Evolutionary conservation across 2,797 vertebrate species (phyloP).

Genomic region (Phoeniculus purpureus): DNA sequence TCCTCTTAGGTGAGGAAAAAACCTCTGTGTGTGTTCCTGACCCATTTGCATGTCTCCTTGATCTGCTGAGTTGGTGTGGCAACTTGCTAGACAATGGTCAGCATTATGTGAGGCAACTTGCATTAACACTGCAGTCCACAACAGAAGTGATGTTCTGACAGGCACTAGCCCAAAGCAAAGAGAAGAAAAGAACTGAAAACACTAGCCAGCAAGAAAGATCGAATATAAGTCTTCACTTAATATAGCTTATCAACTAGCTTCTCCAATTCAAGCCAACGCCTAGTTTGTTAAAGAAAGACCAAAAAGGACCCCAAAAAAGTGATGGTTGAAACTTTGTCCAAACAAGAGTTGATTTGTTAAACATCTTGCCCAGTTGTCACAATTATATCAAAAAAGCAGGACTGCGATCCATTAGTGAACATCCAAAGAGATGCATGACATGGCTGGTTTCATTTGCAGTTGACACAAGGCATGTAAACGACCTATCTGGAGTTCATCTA

Average conservation of each 20-base stretch:
- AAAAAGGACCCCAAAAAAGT: not conserved
- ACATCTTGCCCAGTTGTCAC: not conserved
- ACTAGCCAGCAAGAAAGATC: not conserved
- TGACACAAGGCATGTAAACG: not conserved
- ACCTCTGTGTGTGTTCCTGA: conserved; percentile 17
- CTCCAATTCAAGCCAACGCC: not conserved
- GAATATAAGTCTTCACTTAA: not conserved
- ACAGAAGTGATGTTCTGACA: conserved; percentile 3
- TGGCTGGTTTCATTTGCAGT: not conserved
- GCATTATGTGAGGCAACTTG: not conserved
- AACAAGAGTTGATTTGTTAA: conserved; percentile 15
- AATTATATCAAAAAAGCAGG: not conserved
- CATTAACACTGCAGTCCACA: not conserved
- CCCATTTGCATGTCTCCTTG: conserved; percentile 21
- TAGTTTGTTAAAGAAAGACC: not conserved
- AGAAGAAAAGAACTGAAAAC: not conserved
- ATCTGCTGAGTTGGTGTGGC: conserved; percentile 20
- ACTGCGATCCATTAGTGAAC: not conserved
- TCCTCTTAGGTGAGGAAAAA: conserved; percentile 35
- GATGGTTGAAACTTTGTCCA: not conserved
- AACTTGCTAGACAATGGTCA: conserved; percentile 24
- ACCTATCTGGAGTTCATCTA: not conserved
- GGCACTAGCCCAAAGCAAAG: not conserved
- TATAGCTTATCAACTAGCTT: not conserved
- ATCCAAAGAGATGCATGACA: not conserved